Evolutionary conservation across 2,888 invertebrate genomes (phyloP).

Genomic region (Oligia latruncula): DNA sequence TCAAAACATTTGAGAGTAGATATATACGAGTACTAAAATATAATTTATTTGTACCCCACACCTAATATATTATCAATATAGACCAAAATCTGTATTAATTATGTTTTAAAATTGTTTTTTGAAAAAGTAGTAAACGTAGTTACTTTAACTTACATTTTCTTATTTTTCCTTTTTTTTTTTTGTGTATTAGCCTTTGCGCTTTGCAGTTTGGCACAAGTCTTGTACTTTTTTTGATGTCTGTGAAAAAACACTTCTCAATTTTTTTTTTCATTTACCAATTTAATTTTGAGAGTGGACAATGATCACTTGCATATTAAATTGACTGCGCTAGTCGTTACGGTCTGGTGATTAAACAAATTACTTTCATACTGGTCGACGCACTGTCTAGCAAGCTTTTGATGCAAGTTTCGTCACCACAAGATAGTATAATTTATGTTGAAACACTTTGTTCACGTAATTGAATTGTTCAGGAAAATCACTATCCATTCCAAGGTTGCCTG

Average conservation of each 20-base stretch:
- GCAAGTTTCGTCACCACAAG: constrained; percentile 41
- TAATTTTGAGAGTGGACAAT: constrained; percentile 3
- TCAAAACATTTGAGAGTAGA: too few species aligned
- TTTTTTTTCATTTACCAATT: not conserved
- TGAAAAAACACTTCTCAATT: not conserved
- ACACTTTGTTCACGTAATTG: constrained; percentile 40
- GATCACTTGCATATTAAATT: not conserved
- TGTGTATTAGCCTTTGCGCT: too few species aligned
- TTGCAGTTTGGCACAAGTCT: not conserved
- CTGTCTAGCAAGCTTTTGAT: constrained; percentile 51
- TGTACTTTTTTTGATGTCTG: not conserved
- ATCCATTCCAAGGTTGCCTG: too few species aligned
- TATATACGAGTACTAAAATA: too few species aligned
- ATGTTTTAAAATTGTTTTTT: not conserved
- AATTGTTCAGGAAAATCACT: not conserved
- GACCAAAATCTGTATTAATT: not conserved
- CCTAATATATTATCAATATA: not conserved
- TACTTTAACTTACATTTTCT: not conserved
- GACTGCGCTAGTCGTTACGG: constrained; percentile 55
- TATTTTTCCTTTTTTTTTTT: too few species aligned
- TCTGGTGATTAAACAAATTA: constrained; percentile 70
- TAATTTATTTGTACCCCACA: too few species aligned
- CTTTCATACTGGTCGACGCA: constrained; percentile 67
- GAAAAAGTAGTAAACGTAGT: not conserved
- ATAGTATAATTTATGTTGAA: constrained; percentile 19